phyloP scores from a whole-genome alignment of 2,113 vertebrate species.

The Jacana jacana region DNA sequence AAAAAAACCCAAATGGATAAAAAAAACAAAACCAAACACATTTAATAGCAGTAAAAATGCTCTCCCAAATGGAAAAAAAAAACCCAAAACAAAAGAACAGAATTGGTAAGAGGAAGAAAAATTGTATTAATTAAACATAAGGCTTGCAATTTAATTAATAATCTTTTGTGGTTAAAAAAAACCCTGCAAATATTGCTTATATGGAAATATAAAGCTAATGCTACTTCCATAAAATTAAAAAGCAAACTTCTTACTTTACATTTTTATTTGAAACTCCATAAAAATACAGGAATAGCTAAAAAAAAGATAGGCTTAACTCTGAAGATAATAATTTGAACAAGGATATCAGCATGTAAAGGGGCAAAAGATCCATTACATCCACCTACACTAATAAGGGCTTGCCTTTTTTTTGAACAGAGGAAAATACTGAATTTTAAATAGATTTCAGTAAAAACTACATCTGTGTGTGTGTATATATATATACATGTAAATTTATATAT shows the following conservation, averaged over 20 bases:
- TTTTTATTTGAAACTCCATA: neutral
- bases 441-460: neutral
- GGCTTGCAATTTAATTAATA: neutral
- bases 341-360: neutral
- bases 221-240: neutral
- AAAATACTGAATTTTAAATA: neutral
- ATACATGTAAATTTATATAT: neutral
- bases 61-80: neutral
- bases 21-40: neutral
- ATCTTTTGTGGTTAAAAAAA: neutral
- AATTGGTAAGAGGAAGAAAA: neutral
- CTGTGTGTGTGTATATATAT: fast-evolving
- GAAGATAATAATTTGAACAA: neutral
- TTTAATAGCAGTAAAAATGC: neutral
- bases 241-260: neutral
- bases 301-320: neutral
- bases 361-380: neutral
- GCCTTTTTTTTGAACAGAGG: neutral
- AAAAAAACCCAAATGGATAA: neutral
- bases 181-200: neutral
- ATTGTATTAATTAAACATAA: neutral
- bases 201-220: neutral
- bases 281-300: neutral
- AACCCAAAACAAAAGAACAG: neutral
- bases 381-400: neutral